phyloP scores from a whole-genome alignment of 2,888 invertebrate genomes.

The Lepidochrysops patricia region DNA sequence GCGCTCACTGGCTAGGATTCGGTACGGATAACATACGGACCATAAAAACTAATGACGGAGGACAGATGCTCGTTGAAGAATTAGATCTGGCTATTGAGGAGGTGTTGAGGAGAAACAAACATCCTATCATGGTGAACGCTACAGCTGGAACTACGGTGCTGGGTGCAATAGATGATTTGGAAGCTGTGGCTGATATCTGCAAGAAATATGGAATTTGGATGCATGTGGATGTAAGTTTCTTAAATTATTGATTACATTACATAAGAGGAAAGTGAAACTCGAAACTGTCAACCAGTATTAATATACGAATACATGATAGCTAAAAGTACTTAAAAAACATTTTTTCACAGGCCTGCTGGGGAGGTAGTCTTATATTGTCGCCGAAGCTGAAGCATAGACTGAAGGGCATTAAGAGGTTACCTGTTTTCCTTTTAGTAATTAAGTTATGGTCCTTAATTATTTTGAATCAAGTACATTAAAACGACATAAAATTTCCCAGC shows the following conservation, averaged over 20 bases:
- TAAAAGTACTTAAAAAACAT: not conserved
- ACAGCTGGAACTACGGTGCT: conserved; percentile 88
- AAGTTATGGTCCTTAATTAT: too few relatives aligned
- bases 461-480: too few relatives aligned
- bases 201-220: conserved; percentile 81
- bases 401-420: conserved; percentile 78
- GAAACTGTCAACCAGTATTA: too few relatives aligned
- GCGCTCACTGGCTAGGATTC: conserved; percentile 88
- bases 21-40: conserved; percentile 81
- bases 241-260: not conserved
- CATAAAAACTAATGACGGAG: conserved; percentile 79
- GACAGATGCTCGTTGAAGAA: conserved; percentile 78
- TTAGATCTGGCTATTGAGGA: conserved; percentile 73
- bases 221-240: conserved; percentile 82
- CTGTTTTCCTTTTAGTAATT: too few relatives aligned
- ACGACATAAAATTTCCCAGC: too few relatives aligned
- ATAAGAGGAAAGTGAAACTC: too few relatives aligned
- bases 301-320: too few relatives aligned
- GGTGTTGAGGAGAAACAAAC: conserved; percentile 56
- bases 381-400: conserved; percentile 75
- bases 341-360: conserved; percentile 81
- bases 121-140: conserved; percentile 82
- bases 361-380: conserved; percentile 83
- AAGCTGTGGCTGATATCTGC: conserved; percentile 80
- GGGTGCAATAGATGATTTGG: conserved; percentile 86